These are phyloP conservation scores for Zosterops pallidus DNA, from an alignment of 2,113 vertebrate species.

Conservation along the genomic window DNA sequence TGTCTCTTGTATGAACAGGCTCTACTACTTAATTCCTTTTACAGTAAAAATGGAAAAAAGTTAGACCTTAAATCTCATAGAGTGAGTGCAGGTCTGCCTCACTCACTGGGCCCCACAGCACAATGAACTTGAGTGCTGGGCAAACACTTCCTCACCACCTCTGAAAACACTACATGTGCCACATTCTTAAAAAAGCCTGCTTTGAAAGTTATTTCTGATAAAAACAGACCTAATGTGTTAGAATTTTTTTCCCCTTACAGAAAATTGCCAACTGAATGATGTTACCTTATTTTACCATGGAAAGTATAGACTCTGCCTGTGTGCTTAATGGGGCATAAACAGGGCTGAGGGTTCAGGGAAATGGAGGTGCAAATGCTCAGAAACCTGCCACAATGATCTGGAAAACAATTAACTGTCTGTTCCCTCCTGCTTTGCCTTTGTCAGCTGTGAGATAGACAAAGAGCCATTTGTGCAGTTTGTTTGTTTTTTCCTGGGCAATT, in stretches of 20 bases:
- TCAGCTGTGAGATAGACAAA: not conserved
- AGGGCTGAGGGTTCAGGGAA: not conserved
- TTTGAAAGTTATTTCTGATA: not conserved
- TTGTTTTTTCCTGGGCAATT: conserved; percentile 14
- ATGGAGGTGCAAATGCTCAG: not conserved
- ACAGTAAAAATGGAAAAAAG: not conserved
- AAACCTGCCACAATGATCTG: not conserved
- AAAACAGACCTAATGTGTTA: not conserved
- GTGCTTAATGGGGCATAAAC: not conserved
- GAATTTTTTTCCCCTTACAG: not conserved
- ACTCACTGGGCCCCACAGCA: not conserved
- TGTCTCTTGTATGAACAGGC: not conserved
- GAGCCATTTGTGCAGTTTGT: not conserved
- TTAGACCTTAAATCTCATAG: not conserved
- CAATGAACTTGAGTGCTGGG: not conserved
- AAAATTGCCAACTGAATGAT: not conserved
- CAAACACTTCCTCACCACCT: not conserved
- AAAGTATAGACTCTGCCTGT: not conserved
- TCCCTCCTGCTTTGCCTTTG: not conserved
- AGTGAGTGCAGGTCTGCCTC: not conserved
- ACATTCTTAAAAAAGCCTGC: not conserved
- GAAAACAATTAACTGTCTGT: conserved; percentile 39
- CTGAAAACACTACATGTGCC: not conserved
- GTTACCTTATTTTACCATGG: not conserved
- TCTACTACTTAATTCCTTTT: not conserved